Evolutionary conservation across 2,888 invertebrate genomes (phyloP).

Genomic region (Acanthosepion esculentum): DNA sequence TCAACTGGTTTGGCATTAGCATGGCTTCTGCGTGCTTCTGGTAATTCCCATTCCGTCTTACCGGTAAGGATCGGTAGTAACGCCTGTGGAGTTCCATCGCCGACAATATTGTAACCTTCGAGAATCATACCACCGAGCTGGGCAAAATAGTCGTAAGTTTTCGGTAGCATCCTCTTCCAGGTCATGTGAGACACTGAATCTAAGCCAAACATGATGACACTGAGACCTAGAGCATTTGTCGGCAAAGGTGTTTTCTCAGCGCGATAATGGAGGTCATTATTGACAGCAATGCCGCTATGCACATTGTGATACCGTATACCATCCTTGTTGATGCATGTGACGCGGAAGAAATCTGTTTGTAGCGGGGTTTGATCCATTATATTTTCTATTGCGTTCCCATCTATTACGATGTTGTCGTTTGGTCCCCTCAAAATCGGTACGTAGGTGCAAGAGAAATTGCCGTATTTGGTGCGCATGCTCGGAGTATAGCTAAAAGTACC

Average conservation of each 20-base stretch:
- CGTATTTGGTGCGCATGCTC: slow-evolving; percentile 75
- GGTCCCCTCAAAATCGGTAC: slow-evolving; percentile 72
- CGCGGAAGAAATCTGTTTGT: slow-evolving; percentile 69
- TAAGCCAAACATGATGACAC: slow-evolving; percentile 89
- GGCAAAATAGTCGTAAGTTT: slow-evolving; percentile 68
- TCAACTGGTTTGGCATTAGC: slow-evolving; percentile 82
- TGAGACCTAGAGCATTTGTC: slow-evolving; percentile 78
- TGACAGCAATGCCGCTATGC: slow-evolving; percentile 78
- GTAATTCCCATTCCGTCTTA: slow-evolving; percentile 85
- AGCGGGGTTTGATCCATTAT: slow-evolving; percentile 61
- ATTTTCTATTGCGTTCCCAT: slow-evolving; percentile 59
- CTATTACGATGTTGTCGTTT: slow-evolving; percentile 60
- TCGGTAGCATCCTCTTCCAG: slow-evolving; percentile 70
- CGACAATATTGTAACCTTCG: slow-evolving; percentile 78
- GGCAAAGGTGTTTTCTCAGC: slow-evolving; percentile 48
- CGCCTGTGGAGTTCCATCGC: slow-evolving; percentile 78
- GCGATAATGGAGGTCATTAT: slow-evolving; percentile 52
- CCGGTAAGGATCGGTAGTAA: slow-evolving; percentile 91
- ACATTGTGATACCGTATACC: slow-evolving; percentile 81
- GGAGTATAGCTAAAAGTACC: slow-evolving; percentile 78
- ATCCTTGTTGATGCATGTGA: slow-evolving; percentile 64
- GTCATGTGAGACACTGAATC: slow-evolving; percentile 91
- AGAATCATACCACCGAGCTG: slow-evolving; percentile 78
- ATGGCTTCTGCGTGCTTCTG: slow-evolving; percentile 85
- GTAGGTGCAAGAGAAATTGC: slow-evolving; percentile 79